phyloP scores from a whole-genome alignment of 1,140 invertebrate genomes.

The Lordiphosa clarofinis region DNA sequence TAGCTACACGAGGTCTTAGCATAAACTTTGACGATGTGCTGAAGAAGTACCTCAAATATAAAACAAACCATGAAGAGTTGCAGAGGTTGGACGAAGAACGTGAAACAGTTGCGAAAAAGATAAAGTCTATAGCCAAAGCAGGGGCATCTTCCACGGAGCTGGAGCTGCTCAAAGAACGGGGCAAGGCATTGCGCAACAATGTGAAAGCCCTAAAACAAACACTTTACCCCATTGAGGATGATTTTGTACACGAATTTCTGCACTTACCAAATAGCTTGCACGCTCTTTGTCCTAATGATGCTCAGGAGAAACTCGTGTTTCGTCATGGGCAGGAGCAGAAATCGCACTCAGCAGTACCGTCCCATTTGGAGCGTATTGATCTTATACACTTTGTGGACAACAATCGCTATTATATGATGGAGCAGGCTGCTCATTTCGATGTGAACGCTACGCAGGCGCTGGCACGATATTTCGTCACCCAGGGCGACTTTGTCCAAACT shows the following conservation, averaged over 20 bases:
- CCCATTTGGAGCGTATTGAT: conserved; percentile 69
- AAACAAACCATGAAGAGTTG: conserved; percentile 77
- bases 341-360: neutral
- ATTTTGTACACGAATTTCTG: conserved; percentile 81
- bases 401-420: conserved; percentile 82
- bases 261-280: conserved; percentile 84
- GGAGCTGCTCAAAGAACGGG: conserved; percentile 79
- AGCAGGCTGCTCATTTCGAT: conserved; percentile 83
- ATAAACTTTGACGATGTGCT: conserved; percentile 80
- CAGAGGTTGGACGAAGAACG: conserved; percentile 77
- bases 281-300: conserved; percentile 80
- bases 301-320: conserved; percentile 78
- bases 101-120: conserved; percentile 52
- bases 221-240: conserved; percentile 82
- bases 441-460: conserved; percentile 80
- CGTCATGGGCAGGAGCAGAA: conserved; percentile 40
- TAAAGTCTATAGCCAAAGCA: conserved; percentile 51
- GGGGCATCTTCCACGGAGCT: conserved; percentile 6
- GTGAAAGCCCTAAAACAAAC: conserved; percentile 80
- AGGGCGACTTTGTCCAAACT: conserved; percentile 80
- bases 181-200: conserved; percentile 81
- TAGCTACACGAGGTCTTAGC: conserved; percentile 79
- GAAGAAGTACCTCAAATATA: conserved; percentile 81
- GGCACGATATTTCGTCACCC: conserved; percentile 70
- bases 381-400: conserved; percentile 81